Conservation (phyloP, 2,888 invertebrate genomes). For the Isotomurus palustris region DNA sequence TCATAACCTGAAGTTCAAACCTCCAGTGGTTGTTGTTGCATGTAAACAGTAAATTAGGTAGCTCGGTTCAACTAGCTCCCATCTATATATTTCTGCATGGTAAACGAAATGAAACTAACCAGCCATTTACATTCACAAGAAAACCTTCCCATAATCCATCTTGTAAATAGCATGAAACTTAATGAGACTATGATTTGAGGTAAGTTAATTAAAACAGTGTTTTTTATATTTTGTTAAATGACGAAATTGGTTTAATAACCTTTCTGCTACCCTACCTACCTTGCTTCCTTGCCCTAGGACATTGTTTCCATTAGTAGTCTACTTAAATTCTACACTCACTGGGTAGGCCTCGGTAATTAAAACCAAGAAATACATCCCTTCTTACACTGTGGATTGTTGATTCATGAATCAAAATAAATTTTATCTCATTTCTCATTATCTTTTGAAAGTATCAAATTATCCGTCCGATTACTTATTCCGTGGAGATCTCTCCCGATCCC, state of each 20-base stretch:
- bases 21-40: too few species aligned
- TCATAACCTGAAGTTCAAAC: too few species aligned
- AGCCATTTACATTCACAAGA: too few species aligned
- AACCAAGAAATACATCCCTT: not conserved
- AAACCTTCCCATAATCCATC: too few species aligned
- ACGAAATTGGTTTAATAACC: slow-evolving; percentile 10
- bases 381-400: too few species aligned
- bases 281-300: slow-evolving; percentile 7
- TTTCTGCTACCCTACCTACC: not conserved
- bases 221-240: slow-evolving; percentile 10
- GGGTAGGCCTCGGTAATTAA: slow-evolving; percentile 13
- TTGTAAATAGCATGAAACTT: too few species aligned
- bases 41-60: too few species aligned
- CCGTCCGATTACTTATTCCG: not conserved
- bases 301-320: slow-evolving; percentile 8
- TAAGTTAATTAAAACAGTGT: slow-evolving; percentile 13
- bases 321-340: slow-evolving; percentile 3
- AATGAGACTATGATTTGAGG: slow-evolving; percentile 11
- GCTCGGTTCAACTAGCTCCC: too few species aligned
- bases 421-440: slow-evolving; percentile 11
- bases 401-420: too few species aligned
- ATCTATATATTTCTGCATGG: too few species aligned
- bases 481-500: too few species aligned
- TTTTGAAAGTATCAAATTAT: slow-evolving; percentile 11
- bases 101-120: too few species aligned